These are phyloP conservation scores for Deroptyus accipitrinus DNA, from an alignment of 2,113 vertebrate genomes.

Conservation along the genomic window DNA sequence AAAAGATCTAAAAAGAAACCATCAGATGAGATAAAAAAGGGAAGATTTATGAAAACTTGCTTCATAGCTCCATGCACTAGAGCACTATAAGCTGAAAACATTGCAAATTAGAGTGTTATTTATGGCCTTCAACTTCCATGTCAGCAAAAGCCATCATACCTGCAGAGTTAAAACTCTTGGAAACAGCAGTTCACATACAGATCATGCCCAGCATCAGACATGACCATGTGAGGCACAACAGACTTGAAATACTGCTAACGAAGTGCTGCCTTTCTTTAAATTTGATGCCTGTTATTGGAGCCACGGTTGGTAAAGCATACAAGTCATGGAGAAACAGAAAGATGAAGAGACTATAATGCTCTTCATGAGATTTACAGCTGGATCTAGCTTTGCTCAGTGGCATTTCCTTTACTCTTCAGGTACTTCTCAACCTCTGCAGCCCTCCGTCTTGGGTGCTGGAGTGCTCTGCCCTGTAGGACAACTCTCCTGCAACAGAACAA, in stretches of 20 bases:
- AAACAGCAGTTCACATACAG: background rate
- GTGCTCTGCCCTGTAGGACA: background rate
- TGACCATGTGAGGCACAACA: background rate
- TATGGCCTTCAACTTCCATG: background rate
- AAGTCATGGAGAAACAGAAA: background rate
- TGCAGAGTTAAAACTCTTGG: background rate
- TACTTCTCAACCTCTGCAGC: background rate
- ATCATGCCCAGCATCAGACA: background rate
- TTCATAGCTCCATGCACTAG: background rate
- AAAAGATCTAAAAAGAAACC: conserved; percentile 31
- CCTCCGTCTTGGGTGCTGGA: background rate
- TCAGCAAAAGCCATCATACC: background rate
- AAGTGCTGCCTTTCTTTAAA: background rate
- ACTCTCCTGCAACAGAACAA: background rate
- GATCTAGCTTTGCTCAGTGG: background rate
- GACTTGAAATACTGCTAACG: background rate
- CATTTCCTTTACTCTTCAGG: background rate
- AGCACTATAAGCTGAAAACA: background rate
- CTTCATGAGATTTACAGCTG: background rate
- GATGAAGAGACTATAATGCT: background rate
- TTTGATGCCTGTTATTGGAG: background rate
- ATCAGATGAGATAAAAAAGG: background rate
- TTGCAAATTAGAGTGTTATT: background rate
- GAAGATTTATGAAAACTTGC: conserved; percentile 43
- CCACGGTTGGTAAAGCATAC: background rate